Evolutionary conservation across 2,797 vertebrate species (phyloP).

Genomic region (Chanos chanos): DNA sequence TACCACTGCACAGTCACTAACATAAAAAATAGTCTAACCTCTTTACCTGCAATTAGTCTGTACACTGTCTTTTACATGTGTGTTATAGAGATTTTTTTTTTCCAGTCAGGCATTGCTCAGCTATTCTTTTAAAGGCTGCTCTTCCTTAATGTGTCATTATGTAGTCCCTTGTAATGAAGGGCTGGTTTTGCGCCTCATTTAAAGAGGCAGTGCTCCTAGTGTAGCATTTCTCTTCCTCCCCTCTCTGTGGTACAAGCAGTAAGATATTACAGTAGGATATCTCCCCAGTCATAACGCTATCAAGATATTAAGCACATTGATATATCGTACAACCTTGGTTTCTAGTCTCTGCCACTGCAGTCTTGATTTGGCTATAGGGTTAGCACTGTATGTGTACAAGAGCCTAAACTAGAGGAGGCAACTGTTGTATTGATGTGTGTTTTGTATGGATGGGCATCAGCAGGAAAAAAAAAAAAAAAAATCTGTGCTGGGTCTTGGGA

Average conservation of each 20-base stretch:
- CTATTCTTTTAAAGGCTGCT: not conserved
- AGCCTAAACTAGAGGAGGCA: not conserved
- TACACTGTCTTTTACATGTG: not conserved
- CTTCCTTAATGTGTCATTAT: conserved; percentile 26
- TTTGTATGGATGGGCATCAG: not conserved
- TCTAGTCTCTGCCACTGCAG: no score
- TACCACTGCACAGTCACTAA: conserved; percentile 40
- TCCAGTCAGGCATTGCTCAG: not conserved
- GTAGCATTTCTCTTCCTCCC: not conserved
- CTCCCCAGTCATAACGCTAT: no score
- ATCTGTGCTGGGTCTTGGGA: conserved; percentile 26
- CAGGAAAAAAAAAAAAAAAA: conserved; percentile 15
- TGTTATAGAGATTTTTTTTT: not conserved
- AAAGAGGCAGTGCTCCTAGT: conserved; percentile 18
- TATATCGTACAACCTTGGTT: no score
- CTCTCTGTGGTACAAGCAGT: not conserved
- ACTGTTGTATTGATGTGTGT: conserved; percentile 6
- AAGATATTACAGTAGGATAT: not conserved
- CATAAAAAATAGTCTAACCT: conserved; percentile 19
- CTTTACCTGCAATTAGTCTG: not conserved
- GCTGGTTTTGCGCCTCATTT: conserved; percentile 24
- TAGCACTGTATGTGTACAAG: no score
- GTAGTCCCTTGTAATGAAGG: conserved; percentile 21
- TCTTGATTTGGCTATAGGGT: no score
- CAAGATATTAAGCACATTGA: no score